Conservation (phyloP, 2,797 vertebrate genomes). For the Thunnus albacares region DNA sequence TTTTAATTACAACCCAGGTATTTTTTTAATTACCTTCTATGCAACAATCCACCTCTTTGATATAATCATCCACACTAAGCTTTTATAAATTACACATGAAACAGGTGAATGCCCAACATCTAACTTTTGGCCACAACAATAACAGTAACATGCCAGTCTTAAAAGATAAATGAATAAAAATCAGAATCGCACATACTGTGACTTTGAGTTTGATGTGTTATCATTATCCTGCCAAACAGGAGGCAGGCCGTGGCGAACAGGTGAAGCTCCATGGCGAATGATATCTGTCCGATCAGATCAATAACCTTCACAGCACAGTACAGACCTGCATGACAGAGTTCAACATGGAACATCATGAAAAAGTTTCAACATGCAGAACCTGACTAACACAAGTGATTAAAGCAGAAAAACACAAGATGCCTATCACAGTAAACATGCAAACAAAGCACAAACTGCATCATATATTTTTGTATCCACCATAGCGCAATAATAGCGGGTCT, state of each 20-base stretch:
- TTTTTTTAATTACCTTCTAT: background rate
- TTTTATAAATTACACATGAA: background rate
- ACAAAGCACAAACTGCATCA: background rate
- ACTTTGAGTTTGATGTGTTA: slow-evolving; percentile 73
- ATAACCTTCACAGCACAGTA: slow-evolving; percentile 50
- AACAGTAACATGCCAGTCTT: background rate
- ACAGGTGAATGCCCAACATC: background rate
- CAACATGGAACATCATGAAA: slow-evolving; percentile 61
- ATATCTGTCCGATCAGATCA: slow-evolving; percentile 42
- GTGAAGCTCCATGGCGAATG: slow-evolving; percentile 76
- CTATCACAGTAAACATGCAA: background rate
- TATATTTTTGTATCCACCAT: background rate
- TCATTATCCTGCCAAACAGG: slow-evolving; percentile 69
- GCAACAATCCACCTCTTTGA: background rate
- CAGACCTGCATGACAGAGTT: slow-evolving; percentile 50
- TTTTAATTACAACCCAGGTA: background rate
- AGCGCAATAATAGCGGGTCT: slow-evolving; percentile 33
- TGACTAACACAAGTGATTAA: background rate
- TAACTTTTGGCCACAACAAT: background rate
- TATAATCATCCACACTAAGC: background rate
- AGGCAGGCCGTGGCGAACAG: slow-evolving; percentile 69
- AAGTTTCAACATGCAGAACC: slow-evolving; percentile 31
- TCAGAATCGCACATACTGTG: slow-evolving; percentile 63
- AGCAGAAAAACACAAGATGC: background rate
- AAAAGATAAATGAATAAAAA: background rate